These are phyloP conservation scores for Troides aeacus DNA, from an alignment of 2,888 invertebrate species.

Conservation along the genomic window DNA sequence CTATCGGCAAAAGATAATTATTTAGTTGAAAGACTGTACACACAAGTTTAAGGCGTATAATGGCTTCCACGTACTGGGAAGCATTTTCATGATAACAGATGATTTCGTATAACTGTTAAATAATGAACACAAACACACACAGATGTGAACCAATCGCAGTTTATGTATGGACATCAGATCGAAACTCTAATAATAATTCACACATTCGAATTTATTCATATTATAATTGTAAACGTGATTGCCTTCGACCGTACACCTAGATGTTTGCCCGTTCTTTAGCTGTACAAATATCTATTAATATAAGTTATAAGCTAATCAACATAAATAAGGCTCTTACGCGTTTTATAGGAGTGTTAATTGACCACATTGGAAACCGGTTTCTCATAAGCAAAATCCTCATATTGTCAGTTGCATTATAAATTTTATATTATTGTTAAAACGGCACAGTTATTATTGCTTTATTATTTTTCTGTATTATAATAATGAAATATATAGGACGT, in stretches of 20 bases:
- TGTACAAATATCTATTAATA: not conserved
- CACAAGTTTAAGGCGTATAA: conserved; percentile 6
- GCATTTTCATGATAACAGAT: conserved; percentile 12
- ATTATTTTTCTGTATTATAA: too few relatives aligned
- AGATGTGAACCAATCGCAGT: conserved; percentile 14
- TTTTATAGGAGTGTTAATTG: not conserved
- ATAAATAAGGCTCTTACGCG: not conserved
- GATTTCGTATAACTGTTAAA: conserved; percentile 22
- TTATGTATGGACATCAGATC: not conserved
- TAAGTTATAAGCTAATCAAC: conserved; percentile 1
- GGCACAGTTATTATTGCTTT: too few relatives aligned
- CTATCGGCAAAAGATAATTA: too few relatives aligned
- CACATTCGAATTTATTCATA: conserved; percentile 4
- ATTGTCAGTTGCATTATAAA: not conserved
- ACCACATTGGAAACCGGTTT: not conserved
- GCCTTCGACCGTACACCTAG: not conserved
- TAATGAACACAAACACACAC: conserved; percentile 9
- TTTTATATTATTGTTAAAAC: not conserved
- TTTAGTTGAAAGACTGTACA: conserved; percentile 1
- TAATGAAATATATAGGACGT: too few relatives aligned
- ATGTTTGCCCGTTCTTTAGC: not conserved
- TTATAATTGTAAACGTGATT: not conserved
- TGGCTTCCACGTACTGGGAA: conserved; percentile 10
- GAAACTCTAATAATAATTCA: not conserved
- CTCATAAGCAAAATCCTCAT: not conserved